These are phyloP conservation scores for Sisyra nigra DNA, from an alignment of 2,888 invertebrate genomes.

Conservation along the genomic window DNA sequence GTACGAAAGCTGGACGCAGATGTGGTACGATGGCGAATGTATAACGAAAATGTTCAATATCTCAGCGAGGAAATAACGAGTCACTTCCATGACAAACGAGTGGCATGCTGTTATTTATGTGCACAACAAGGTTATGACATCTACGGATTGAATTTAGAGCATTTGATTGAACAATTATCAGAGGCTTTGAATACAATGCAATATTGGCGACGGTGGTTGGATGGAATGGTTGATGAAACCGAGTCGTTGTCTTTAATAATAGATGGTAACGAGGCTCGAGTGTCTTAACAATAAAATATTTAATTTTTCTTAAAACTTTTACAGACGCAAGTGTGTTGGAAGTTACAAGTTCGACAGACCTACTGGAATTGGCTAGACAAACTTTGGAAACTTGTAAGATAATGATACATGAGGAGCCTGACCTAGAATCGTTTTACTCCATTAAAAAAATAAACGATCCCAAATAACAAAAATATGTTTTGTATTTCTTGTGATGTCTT, in stretches of 20 bases:
- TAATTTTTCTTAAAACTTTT: too few species aligned
- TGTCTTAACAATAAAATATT: too few species aligned
- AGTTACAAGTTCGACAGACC: too few species aligned
- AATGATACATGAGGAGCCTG: too few species aligned
- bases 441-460: too few species aligned
- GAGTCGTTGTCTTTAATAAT: constrained; percentile 2
- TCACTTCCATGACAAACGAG: constrained; percentile 19
- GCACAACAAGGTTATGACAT: constrained; percentile 21
- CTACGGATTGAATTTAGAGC: constrained; percentile 21
- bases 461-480: too few species aligned
- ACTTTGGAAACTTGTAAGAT: too few species aligned
- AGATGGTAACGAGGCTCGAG: too few species aligned
- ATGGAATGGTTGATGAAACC: constrained; percentile 20
- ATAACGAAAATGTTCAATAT: constrained; percentile 22
- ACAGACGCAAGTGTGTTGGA: too few species aligned
- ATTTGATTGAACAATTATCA: constrained; percentile 20
- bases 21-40: constrained; percentile 21
- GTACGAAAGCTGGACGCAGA: constrained; percentile 20
- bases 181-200: constrained; percentile 22
- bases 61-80: constrained; percentile 19
- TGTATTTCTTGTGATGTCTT: too few species aligned
- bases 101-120: constrained; percentile 23
- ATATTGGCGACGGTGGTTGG: constrained; percentile 23
- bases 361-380: too few species aligned
- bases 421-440: too few species aligned